phyloP scores from a whole-genome alignment of 2,888 invertebrate genomes.

The Drosophila setosimentum region DNA sequence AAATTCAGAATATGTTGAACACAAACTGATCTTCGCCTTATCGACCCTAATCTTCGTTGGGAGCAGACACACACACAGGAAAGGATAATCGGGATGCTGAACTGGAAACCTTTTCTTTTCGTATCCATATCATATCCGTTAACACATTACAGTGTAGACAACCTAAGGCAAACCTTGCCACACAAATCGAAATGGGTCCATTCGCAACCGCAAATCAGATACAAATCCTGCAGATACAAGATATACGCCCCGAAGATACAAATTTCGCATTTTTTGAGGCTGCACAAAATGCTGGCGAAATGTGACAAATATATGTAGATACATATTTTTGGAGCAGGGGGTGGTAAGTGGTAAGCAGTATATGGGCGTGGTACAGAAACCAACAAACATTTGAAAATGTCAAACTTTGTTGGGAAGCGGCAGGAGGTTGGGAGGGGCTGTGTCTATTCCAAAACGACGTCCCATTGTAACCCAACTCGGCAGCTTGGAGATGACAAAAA shows the following conservation, averaged over 20 bases:
- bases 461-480: slow-evolving; percentile 35
- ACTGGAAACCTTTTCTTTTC: slow-evolving; percentile 7
- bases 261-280: slow-evolving; percentile 62
- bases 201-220: slow-evolving; percentile 38
- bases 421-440: neutral
- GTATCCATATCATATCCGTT: slow-evolving; percentile 1
- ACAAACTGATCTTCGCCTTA: slow-evolving; percentile 1
- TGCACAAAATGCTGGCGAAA: slow-evolving; percentile 60
- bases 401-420: slow-evolving; percentile 52
- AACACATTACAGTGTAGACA: slow-evolving; percentile 24
- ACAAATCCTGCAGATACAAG: slow-evolving; percentile 63
- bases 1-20: neutral
- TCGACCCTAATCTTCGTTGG: neutral
- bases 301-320: slow-evolving; percentile 60
- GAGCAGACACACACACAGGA: neutral
- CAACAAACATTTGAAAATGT: slow-evolving; percentile 61
- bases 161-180: slow-evolving; percentile 11
- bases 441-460: neutral
- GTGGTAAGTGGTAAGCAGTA: slow-evolving; percentile 3
- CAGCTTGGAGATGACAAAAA: slow-evolving; percentile 75
- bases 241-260: slow-evolving; percentile 67
- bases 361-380: slow-evolving; percentile 12
- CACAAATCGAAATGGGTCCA: slow-evolving; percentile 16
- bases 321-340: slow-evolving; percentile 27
- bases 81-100: neutral